phyloP scores from a whole-genome alignment of 2,113 vertebrate genomes.

The Podilymbus podiceps region DNA sequence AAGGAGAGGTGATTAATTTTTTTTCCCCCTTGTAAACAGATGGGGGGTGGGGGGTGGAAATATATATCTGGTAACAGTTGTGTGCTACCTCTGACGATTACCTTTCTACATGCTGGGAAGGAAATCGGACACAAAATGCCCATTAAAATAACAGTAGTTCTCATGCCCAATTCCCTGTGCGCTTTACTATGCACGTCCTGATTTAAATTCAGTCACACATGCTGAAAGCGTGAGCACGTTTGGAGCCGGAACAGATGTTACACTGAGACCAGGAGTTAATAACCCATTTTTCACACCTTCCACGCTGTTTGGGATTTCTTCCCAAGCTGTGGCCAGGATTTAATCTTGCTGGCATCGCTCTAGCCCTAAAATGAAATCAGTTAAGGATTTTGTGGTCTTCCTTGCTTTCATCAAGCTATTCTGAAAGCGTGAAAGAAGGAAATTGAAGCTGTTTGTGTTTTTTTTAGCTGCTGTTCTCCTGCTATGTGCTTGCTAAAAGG shows the following conservation, averaged over 20 bases:
- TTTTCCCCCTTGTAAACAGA: not conserved
- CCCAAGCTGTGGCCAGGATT: not conserved
- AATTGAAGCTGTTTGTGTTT: not conserved
- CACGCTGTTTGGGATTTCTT: not conserved
- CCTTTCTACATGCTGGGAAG: conserved; percentile 1
- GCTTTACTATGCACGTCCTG: not conserved
- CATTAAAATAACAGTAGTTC: not conserved
- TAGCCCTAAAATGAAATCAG: not conserved
- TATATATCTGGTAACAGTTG: not conserved
- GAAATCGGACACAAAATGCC: conserved; percentile 21
- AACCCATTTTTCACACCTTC: not conserved
- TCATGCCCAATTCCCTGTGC: not conserved
- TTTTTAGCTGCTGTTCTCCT: not conserved
- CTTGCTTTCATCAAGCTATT: not conserved
- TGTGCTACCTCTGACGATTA: not conserved
- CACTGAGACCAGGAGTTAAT: not conserved
- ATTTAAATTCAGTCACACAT: not conserved
- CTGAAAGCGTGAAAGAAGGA: not conserved
- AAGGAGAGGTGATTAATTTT: not conserved
- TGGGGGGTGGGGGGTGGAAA: too few species aligned
- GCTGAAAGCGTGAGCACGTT: not conserved
- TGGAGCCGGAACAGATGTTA: not conserved
- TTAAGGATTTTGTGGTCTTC: not conserved
- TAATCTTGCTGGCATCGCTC: not conserved
- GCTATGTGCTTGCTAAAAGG: not conserved